These are phyloP conservation scores for Agrotis segetum DNA, from an alignment of 2,888 invertebrate species.

Conservation along the genomic window DNA sequence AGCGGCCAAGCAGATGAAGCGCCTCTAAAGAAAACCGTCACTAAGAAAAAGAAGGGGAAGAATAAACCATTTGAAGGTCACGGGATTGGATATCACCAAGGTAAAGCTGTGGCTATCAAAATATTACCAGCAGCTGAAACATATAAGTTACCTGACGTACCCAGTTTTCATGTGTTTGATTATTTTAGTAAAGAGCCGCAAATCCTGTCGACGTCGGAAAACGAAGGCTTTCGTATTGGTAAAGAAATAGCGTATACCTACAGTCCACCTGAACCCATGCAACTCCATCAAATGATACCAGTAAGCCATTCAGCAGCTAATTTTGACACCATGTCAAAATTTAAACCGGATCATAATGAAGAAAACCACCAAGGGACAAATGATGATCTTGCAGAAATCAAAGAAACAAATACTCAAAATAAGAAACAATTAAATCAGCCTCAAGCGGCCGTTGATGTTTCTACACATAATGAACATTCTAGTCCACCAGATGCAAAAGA, in stretches of 20 bases:
- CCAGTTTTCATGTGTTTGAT: slow-evolving; percentile 83
- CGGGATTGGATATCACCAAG: slow-evolving; percentile 88
- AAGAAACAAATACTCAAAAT: slow-evolving; percentile 8
- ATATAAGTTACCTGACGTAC: slow-evolving; percentile 77
- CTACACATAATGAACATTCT: slow-evolving; percentile 24
- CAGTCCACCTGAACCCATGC: slow-evolving; percentile 55
- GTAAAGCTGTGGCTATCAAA: slow-evolving; percentile 88
- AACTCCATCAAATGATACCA: slow-evolving; percentile 28
- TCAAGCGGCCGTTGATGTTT: slow-evolving; percentile 3
- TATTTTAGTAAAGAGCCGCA: slow-evolving; percentile 87
- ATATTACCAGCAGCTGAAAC: slow-evolving; percentile 80
- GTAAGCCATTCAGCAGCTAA: slow-evolving; percentile 46
- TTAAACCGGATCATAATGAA: slow-evolving; percentile 16
- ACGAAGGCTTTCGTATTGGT: slow-evolving; percentile 76
- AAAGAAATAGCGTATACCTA: slow-evolving; percentile 74
- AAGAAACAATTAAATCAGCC: background rate
- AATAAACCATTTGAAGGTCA: slow-evolving; percentile 87
- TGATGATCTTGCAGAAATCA: slow-evolving; percentile 8
- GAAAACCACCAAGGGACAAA: slow-evolving; percentile 5
- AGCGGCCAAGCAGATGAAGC: slow-evolving; percentile 70
- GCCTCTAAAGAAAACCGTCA: slow-evolving; percentile 60
- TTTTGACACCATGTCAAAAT: slow-evolving; percentile 22
- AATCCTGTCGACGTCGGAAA: slow-evolving; percentile 79
- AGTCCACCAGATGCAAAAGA: slow-evolving; percentile 10
- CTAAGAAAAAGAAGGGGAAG: slow-evolving; percentile 76